Conservation (phyloP, 1,140 invertebrate species). For the Aporrectodea caliginosa region DNA sequence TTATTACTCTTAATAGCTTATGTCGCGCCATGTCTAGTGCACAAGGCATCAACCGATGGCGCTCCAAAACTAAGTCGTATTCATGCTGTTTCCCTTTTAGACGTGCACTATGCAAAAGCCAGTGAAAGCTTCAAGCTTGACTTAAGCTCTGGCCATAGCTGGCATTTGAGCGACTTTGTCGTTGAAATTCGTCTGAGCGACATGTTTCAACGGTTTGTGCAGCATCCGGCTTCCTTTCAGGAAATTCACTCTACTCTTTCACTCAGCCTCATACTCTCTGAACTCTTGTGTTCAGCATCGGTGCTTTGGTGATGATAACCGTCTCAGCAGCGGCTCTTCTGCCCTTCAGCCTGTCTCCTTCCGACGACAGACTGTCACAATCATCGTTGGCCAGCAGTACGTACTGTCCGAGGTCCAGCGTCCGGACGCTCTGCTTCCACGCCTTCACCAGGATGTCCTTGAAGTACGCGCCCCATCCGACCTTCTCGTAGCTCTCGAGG, state of each 20-base stretch:
- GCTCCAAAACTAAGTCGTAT: too few species aligned
- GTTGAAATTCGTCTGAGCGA: neutral
- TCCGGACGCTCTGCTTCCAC: slow-evolving; percentile 24
- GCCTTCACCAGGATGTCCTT: slow-evolving; percentile 19
- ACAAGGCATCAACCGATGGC: too few species aligned
- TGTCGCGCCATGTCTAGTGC: too few species aligned
- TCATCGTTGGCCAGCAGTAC: neutral
- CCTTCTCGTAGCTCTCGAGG: slow-evolving; percentile 2
- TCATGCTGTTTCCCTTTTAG: neutral
- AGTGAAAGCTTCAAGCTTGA: neutral
- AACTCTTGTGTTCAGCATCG: neutral
- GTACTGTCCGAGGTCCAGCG: neutral
- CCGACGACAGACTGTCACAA: neutral
- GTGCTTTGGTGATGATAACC: neutral
- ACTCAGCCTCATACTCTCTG: neutral
- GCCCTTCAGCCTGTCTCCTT: neutral
- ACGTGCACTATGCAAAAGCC: neutral
- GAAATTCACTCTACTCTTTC: too few species aligned
- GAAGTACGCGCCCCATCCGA: slow-evolving; percentile 30
- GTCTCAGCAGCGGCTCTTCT: neutral
- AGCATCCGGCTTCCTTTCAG: too few species aligned
- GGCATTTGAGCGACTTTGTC: neutral
- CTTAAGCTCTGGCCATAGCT: neutral
- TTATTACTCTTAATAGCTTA: too few species aligned
- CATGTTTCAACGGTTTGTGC: too few species aligned